These are phyloP conservation scores for Oxytorus armatus DNA, from an alignment of 2,888 invertebrate genomes.

Conservation along the genomic window DNA sequence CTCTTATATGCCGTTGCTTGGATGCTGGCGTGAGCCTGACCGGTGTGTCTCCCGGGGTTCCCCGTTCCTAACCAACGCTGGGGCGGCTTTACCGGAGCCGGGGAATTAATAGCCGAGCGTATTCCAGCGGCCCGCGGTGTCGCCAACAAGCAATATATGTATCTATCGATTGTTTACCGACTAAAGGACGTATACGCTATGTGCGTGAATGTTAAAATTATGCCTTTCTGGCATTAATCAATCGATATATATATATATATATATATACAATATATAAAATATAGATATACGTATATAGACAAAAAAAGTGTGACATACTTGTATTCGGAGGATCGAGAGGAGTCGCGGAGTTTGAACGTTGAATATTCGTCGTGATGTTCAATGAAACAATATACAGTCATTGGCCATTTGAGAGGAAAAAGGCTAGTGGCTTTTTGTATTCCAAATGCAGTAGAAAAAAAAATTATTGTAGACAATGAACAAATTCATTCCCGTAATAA, in stretches of 20 bases:
- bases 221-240: background rate
- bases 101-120: conserved; percentile 82
- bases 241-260: no score
- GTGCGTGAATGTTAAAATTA: background rate
- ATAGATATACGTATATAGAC: background rate
- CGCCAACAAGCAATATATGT: conserved; percentile 49
- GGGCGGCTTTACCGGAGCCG: conserved; percentile 70
- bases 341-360: conserved; percentile 9
- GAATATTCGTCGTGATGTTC: conserved; percentile 8
- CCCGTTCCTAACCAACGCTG: conserved; percentile 73
- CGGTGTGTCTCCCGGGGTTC: conserved; percentile 62
- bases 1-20: conserved; percentile 16
- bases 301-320: conserved; percentile 15
- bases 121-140: conserved; percentile 73
- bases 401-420: conserved; percentile 9
- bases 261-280: conserved; percentile 7
- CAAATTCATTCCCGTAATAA: no score
- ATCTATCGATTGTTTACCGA: conserved; percentile 16
- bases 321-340: conserved; percentile 29
- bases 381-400: background rate
- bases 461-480: no score
- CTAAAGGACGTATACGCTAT: background rate
- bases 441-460: background rate
- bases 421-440: background rate
- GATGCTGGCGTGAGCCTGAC: conserved; percentile 43